A percentile compares a stretch with the other conserved stretches of the same genome.
Evolutionary conservation across 2,888 invertebrate genomes (phyloP).

Genomic region (Andrena praecox): DNA sequence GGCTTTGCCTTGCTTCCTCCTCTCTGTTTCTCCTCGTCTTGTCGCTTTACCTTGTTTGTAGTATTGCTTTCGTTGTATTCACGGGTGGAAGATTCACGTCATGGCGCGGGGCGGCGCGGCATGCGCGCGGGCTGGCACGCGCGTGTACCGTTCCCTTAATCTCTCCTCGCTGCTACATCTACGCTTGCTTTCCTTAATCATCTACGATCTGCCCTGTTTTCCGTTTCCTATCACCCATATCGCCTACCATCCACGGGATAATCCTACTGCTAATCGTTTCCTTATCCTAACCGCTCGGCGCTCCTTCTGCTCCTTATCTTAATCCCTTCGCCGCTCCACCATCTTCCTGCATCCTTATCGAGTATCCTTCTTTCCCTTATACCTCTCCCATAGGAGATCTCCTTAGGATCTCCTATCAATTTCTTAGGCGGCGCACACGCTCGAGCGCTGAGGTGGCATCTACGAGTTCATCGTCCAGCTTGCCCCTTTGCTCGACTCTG

Average conservation of each 20-base stretch:
- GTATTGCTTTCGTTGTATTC: constrained; percentile 85
- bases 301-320: not conserved
- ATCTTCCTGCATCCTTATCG: not conserved
- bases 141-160: not conserved
- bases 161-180: not conserved
- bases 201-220: constrained; percentile 35
- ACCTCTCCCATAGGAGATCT: not conserved
- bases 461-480: constrained; percentile 1
- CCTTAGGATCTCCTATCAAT: not conserved
- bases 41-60: constrained; percentile 81
- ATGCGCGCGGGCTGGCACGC: not conserved
- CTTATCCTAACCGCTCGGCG: constrained; percentile 13
- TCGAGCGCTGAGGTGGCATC: not conserved
- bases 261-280: not conserved
- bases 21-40: constrained; percentile 70
- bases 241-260: not conserved
- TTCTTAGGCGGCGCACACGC: not conserved
- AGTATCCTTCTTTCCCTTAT: not conserved
- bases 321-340: not conserved
- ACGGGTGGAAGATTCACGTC: constrained; percentile 79
- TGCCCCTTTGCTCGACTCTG: constrained; percentile 23
- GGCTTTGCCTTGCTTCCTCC: constrained; percentile 68
- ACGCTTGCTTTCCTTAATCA: not conserved
- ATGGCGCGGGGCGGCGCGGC: constrained; percentile 25
- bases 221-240: constrained; percentile 17